Percentiles rank a stretch among this genome's conserved stretches.
Evolutionary conservation across 2,797 vertebrate species (phyloP).

Genomic region (Parotocinclus haroldoi): DNA sequence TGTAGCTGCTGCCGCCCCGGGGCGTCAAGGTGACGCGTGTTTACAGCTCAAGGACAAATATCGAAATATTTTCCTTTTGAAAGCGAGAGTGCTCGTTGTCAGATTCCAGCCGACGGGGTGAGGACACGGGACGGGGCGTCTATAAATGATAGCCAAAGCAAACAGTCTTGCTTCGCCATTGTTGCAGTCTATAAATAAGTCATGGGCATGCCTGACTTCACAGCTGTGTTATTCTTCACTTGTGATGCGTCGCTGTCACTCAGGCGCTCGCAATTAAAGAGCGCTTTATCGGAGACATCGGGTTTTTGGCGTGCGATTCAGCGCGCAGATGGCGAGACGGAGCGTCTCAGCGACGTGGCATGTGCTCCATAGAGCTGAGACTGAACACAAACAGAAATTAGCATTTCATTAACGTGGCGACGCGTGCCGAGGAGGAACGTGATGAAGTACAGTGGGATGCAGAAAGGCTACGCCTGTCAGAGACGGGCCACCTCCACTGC

Average conservation of each 20-base stretch:
- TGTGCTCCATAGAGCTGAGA: no score
- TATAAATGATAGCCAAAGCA: slow-evolving; percentile 19
- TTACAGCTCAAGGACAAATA: slow-evolving; percentile 21
- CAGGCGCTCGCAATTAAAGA: slow-evolving; percentile 1
- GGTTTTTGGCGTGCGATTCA: not conserved
- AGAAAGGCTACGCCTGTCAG: no score
- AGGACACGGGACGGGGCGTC: slow-evolving; percentile 1
- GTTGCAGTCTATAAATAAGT: slow-evolving; percentile 22
- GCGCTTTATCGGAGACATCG: slow-evolving; percentile 3
- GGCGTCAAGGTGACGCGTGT: slow-evolving; percentile 13
- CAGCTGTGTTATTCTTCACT: not conserved
- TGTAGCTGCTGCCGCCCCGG: slow-evolving; percentile 11
- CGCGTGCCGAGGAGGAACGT: no score
- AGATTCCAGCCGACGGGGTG: slow-evolving; percentile 13
- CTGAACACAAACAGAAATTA: no score
- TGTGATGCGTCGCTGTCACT: slow-evolving; percentile 13
- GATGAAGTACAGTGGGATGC: no score
- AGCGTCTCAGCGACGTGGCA: no score
- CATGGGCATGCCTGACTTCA: slow-evolving; percentile 2
- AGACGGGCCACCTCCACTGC: no score
- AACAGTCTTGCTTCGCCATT: slow-evolving; percentile 13
- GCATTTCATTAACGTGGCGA: no score
- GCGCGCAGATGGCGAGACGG: not conserved
- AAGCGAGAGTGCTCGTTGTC: not conserved
- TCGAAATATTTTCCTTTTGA: no score